Evolutionary conservation across 2,888 invertebrate species (phyloP).

Genomic region (Drosophila trichaetosa): DNA sequence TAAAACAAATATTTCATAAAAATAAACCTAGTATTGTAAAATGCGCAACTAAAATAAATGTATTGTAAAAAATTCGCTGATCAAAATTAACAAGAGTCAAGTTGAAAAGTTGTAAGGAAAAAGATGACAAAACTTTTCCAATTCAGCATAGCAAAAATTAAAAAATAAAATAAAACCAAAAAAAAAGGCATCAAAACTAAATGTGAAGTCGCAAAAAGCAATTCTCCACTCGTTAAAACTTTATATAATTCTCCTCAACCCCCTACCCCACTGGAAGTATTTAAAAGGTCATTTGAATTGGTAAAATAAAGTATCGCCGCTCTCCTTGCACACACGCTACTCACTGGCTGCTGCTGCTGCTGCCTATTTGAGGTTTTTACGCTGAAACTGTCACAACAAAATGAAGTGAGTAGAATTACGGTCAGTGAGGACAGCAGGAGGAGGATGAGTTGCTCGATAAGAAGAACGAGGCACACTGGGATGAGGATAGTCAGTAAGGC

Average conservation of each 20-base stretch:
- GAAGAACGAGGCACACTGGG: not conserved
- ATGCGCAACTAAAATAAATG: not conserved
- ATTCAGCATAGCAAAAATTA: constrained; percentile 15
- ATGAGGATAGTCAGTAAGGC: constrained; percentile 13
- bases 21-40: not conserved
- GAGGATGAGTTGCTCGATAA: constrained; percentile 3
- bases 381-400: constrained; percentile 77
- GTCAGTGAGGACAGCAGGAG: constrained; percentile 48
- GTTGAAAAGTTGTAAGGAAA: constrained; percentile 18
- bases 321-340: constrained; percentile 3
- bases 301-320: not conserved
- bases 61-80: not conserved
- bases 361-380: constrained; percentile 65
- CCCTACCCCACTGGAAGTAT: not conserved
- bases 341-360: constrained; percentile 9
- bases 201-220: constrained; percentile 20
- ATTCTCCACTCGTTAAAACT: constrained; percentile 32
- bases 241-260: constrained; percentile 19
- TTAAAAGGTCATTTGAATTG: constrained; percentile 39
- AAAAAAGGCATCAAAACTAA: constrained; percentile 1
- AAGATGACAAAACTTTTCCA: constrained; percentile 38
- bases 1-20: not conserved
- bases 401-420: constrained; percentile 56
- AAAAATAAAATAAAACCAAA: not conserved
- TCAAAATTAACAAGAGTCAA: constrained; percentile 6